A percentile compares a stretch with the other conserved stretches of the same genome.
Evolutionary conservation across 2,888 invertebrate genomes (phyloP).

Genomic region (Ditylenchus weischeri): DNA sequence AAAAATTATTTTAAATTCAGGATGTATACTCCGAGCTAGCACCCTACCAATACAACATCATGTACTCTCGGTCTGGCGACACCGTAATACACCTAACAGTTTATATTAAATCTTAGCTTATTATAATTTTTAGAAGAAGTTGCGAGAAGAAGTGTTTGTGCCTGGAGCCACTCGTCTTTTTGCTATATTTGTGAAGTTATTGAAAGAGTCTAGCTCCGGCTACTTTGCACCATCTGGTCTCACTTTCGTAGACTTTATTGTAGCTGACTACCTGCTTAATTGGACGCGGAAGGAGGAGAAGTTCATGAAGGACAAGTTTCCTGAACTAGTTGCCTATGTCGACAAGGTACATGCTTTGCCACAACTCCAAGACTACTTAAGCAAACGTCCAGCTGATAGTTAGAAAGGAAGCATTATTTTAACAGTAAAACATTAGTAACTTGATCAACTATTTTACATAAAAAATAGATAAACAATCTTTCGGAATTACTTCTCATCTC

Average conservation of each 20-base stretch:
- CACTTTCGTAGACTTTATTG: slow-evolving; percentile 22
- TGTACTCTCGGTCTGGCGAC: background rate
- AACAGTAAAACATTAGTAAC: too few species aligned
- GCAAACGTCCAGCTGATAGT: background rate
- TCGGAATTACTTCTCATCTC: too few species aligned
- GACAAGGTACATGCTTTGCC: slow-evolving; percentile 16
- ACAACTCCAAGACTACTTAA: slow-evolving; percentile 15
- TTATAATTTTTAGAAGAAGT: too few species aligned
- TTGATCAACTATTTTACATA: too few species aligned
- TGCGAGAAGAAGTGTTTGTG: too few species aligned
- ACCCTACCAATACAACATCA: background rate
- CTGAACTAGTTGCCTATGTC: slow-evolving; percentile 14
- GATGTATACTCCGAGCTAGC: background rate
- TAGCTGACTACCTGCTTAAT: slow-evolving; percentile 14
- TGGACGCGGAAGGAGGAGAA: slow-evolving; percentile 8
- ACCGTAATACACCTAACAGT: background rate
- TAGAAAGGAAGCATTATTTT: too few species aligned
- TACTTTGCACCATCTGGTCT: slow-evolving; percentile 21
- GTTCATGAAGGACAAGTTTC: slow-evolving; percentile 1
- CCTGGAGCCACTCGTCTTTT: too few species aligned
- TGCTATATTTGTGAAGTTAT: slow-evolving; percentile 15
- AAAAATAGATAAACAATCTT: too few species aligned
- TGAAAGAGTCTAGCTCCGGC: slow-evolving; percentile 23
- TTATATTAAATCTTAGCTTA: too few species aligned
- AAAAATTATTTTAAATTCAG: too few species aligned